Evolutionary conservation across 2,888 invertebrate genomes (phyloP), one percentile per base, ranked within the genome.

Genomic region (Clostera curtula): DNA sequence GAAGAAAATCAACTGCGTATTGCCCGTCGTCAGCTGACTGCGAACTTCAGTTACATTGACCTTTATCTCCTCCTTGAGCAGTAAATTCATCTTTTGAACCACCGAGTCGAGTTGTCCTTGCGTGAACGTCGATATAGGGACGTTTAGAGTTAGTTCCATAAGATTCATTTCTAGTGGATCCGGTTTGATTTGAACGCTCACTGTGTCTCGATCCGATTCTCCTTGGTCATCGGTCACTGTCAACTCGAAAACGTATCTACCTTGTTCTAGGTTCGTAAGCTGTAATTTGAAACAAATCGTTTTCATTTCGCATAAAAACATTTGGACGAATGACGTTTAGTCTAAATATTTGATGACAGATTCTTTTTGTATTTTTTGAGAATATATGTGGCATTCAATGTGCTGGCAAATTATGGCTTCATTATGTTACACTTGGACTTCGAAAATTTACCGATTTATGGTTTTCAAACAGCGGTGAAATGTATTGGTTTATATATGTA

Each of bases 161-260:
- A 95, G 85, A 66, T 93, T 89, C 56, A 89, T 85, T 26, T 92
- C 75, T 45, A 91, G 83, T 0, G 91, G 90, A 76, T 95, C 93
- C 43, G 86, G 72, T 59, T 93, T 93, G 0, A 97, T 93, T 49
- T 91, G 48, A 2, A 97, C 87, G 28, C 92, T 93, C 11, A 94
- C 94, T 0, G 92, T 90, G 64, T 97, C 96, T 8, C 90, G 89
- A 44, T 89, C 90, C 1, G 89, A 89, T 28, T 93, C 84, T 0
- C 97, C 97, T 65, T 97, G 96, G 43, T 93, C 93, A 67, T 97
- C 97, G 19, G 87, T 91, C 1, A 97, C 96, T n/a, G 91, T 92
- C 31, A 97, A 76, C 54, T 91, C 92, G 60, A 96, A 97, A 2
- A 95, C 89, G 63, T 97, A 97, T 40, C 92, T 88, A 0, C 97